These are phyloP conservation scores for Anastrepha ludens DNA, from an alignment of 1,140 invertebrate species.

Conservation along the genomic window DNA sequence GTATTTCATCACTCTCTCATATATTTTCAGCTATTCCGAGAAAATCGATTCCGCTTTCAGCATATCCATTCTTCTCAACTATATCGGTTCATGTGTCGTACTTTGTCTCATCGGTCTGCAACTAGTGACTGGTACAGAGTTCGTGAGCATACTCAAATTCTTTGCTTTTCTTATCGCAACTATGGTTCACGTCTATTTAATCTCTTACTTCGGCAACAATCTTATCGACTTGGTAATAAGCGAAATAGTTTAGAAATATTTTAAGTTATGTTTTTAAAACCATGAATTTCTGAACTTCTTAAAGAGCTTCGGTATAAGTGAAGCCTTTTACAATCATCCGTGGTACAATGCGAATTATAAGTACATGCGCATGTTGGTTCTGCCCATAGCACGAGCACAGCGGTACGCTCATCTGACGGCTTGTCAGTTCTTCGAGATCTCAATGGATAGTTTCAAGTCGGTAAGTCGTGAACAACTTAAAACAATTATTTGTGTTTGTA, in stretches of 20 bases:
- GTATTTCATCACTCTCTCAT: background rate
- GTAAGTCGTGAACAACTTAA: background rate
- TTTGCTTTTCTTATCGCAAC: slow-evolving; percentile 29
- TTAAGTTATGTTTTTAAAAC: no score
- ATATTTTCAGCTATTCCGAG: slow-evolving; percentile 25
- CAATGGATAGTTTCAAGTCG: slow-evolving; percentile 54
- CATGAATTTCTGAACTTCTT: no score
- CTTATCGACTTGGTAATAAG: slow-evolving; percentile 29
- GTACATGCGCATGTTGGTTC: slow-evolving; percentile 51
- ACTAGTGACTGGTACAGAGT: slow-evolving; percentile 18
- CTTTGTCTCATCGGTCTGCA: slow-evolving; percentile 51
- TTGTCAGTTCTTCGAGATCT: slow-evolving; percentile 56
- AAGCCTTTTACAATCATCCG: slow-evolving; percentile 49
- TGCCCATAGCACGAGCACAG: slow-evolving; percentile 55
- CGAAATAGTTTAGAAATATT: no score
- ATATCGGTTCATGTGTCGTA: slow-evolving; percentile 21
- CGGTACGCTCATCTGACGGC: slow-evolving; percentile 54
- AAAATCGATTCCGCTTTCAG: slow-evolving; percentile 41
- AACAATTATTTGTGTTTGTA: no score
- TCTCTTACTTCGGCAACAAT: slow-evolving; percentile 27
- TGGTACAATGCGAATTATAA: slow-evolving; percentile 48
- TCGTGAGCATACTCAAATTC: slow-evolving; percentile 15
- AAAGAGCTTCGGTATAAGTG: slow-evolving; percentile 47
- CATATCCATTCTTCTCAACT: slow-evolving; percentile 46
- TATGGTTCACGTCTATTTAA: slow-evolving; percentile 29